Percentiles rank a stretch among this genome's conserved stretches.
Conservation (phyloP, 2,888 invertebrate species). For the Prosopocoilus inquinatus region DNA sequence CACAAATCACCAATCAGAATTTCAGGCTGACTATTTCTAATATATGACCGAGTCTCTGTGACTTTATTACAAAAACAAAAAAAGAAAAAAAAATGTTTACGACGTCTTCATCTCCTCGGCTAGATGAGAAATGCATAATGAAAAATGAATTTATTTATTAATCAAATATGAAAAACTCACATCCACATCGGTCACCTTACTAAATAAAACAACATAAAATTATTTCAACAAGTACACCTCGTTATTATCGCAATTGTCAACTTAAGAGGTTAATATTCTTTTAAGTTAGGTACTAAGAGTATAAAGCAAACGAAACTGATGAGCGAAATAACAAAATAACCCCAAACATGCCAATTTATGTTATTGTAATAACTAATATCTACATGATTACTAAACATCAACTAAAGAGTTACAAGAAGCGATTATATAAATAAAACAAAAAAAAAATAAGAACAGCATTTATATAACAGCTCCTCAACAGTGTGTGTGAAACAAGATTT, state of each 20-base stretch:
- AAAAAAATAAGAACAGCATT: too few relatives aligned
- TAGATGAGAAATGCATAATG: too few relatives aligned
- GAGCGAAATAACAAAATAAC: conserved; percentile 12
- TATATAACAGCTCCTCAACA: background rate
- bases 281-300: too few relatives aligned
- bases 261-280: too few relatives aligned
- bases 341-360: background rate
- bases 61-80: conserved; percentile 45
- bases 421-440: too few relatives aligned
- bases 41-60: conserved; percentile 45
- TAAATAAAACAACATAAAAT: too few relatives aligned
- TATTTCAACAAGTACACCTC: too few relatives aligned
- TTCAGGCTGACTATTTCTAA: background rate
- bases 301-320: background rate
- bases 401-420: background rate
- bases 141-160: too few relatives aligned
- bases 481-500: conserved; percentile 36
- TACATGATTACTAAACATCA: background rate
- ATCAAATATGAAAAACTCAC: too few relatives aligned
- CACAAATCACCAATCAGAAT: background rate
- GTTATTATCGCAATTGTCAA: too few relatives aligned
- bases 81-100: background rate
- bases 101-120: background rate
- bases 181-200: too few relatives aligned
- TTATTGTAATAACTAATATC: background rate